Conservation (phyloP, 2,113 vertebrate species). For the Amblyopsis rosae region DNA sequence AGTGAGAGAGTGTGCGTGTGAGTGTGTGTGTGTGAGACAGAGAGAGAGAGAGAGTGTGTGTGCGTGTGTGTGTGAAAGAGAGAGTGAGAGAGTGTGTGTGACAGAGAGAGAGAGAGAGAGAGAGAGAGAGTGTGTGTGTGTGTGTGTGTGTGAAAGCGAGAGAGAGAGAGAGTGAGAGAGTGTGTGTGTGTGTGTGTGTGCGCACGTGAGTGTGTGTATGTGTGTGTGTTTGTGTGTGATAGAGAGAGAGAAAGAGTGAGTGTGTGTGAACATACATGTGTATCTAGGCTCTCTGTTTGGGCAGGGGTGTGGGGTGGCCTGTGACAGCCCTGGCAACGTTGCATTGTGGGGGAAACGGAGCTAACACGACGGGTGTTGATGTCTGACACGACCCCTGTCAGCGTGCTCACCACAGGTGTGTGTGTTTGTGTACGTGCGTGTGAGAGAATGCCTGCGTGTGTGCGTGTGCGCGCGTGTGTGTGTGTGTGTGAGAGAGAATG, state of each 20-base stretch:
- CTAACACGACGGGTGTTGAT: conserved; percentile 81
- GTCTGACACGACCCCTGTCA: conserved; percentile 86
- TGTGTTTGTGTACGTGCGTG: conserved; percentile 42
- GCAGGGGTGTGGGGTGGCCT: conserved; percentile 66
- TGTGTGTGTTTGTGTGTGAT: conserved; percentile 36
- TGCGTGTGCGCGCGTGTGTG: not conserved
- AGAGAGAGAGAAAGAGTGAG: conserved; percentile 17
- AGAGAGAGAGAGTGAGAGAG: no score
- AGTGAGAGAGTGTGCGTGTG: no score
- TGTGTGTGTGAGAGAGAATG: conserved; percentile 1
- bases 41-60: not conserved
- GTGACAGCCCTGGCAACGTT: conserved; percentile 80
- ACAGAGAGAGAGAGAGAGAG: no score
- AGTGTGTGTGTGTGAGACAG: no score
- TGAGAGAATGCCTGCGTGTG: conserved; percentile 30
- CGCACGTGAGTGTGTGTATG: conserved; percentile 23
- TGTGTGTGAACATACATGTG: conserved; percentile 33
- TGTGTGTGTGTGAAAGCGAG: not conserved
- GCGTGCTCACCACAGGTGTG: conserved; percentile 69
- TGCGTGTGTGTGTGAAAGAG: conserved; percentile 5
- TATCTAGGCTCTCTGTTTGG: conserved; percentile 26
- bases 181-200: not conserved
- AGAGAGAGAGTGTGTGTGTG: not conserved
- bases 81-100: not conserved
- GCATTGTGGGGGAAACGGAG: conserved; percentile 79